Conservation (phyloP, 1,140 invertebrate species). For the Papilio machaon region DNA sequence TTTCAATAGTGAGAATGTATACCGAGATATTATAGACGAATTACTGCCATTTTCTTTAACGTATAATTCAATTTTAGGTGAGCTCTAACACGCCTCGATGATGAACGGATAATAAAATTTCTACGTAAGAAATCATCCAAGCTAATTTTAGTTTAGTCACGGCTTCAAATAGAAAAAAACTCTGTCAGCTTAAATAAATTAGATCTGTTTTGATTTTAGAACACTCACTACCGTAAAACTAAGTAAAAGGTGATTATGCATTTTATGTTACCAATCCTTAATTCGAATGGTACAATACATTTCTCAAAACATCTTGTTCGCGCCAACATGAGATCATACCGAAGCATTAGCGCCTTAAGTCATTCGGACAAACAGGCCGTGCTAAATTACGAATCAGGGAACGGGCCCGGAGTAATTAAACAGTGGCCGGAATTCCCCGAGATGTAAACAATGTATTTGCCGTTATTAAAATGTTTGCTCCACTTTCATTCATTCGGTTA, state of each 20-base stretch:
- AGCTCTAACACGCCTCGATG: background rate
- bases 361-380: slow-evolving; percentile 31
- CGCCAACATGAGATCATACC: slow-evolving; percentile 23
- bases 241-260: slow-evolving; percentile 31
- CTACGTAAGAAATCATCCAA: background rate
- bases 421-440: slow-evolving; percentile 41
- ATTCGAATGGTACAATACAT: background rate
- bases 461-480: slow-evolving; percentile 49
- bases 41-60: background rate
- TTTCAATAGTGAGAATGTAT: background rate
- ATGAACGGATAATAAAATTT: background rate
- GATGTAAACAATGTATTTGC: slow-evolving; percentile 45
- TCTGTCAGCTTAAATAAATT: background rate
- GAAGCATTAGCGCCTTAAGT: slow-evolving; percentile 30
- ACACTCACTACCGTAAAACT: background rate
- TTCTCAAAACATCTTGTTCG: background rate
- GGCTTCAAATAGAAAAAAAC: background rate
- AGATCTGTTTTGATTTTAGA: background rate
- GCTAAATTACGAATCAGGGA: slow-evolving; percentile 30
- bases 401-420: slow-evolving; percentile 46
- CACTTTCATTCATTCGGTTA: slow-evolving; percentile 31
- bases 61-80: background rate
- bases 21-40: background rate
- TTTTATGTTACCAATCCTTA: background rate
- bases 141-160: background rate